Evolutionary conservation across 2,113 vertebrate species (phyloP), one percentile per base, ranked within the genome.

Genomic region (Marmota monax): DNA sequence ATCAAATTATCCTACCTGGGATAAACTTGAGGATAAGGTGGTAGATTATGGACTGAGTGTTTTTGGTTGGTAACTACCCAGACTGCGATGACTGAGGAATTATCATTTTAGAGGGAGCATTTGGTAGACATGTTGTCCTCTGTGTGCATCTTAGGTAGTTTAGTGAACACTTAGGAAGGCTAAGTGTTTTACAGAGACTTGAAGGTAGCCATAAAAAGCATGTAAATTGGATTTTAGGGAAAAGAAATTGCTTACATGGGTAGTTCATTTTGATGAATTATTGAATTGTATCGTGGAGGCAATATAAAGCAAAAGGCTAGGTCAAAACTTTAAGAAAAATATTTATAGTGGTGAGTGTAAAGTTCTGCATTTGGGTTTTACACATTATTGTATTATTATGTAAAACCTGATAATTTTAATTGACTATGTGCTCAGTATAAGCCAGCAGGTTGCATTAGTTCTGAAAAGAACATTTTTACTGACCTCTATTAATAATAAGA

Each of bases 251-350:
- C 39, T 85, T 37, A 5, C 51, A 63, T n/a, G 27, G 5, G 42
- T 65, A 69, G 7, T 29, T 90, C n/a, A 69, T 89, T 95, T 89
- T 85, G 58, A n/a, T 80, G 29, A 86, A 18, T 85, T 61, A 48
- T 25, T 58, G 25, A 85, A 79, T 37, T 58, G 3, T 2, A 39
- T 90, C 7, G 67, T 18, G 45, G 53, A 39, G 45, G 80, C 14
- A 61, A 25, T 82, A 37, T n/a, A 79, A 42, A 73, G n/a, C 51
- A 70, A 20, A 88, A 65, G 12, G 32, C 7, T 76, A 82, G 61
- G 56, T n/a, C 34, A 82, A n/a, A 96, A 72, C 27, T 10, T 87
- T 0, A 53, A 84, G 48, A 65, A 92, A 94, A 72, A 25, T 14
- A 70, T 27, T 88, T 53, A 65, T 45, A 16, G n/a, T 70, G n/a